A percentile compares a stretch with the other conserved stretches of the same genome.
Evolutionary conservation across 2,888 invertebrate genomes (phyloP).

Genomic region (Corbicula japonica): DNA sequence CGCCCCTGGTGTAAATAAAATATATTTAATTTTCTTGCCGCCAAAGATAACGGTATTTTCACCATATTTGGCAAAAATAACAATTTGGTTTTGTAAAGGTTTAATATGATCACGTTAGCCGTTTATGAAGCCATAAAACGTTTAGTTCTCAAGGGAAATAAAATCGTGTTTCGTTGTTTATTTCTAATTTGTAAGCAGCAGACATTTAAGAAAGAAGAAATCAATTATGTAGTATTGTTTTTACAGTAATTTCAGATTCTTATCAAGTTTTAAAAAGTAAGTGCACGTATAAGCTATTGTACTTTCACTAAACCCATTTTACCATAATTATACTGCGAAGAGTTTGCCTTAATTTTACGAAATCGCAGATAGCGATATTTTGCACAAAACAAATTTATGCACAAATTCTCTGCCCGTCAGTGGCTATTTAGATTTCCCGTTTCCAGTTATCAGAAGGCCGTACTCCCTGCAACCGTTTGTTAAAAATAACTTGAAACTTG

Average conservation of each 20-base stretch:
- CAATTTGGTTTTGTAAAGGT: conserved; percentile 62
- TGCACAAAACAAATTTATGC: too few species aligned
- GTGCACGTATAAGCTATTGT: too few species aligned
- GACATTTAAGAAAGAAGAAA: neutral
- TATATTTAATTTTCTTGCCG: conserved; percentile 67
- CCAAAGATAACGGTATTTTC: conserved; percentile 63
- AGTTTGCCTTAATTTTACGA: too few species aligned
- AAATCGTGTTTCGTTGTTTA: conserved; percentile 47
- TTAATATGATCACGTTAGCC: conserved; percentile 55
- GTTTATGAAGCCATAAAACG: conserved; percentile 62
- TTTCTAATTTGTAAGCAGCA: conserved; percentile 13
- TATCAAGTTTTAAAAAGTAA: neutral
- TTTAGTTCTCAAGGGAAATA: conserved; percentile 46
- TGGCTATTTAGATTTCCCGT: too few species aligned
- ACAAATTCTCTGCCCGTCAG: too few species aligned
- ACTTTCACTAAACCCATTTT: too few species aligned
- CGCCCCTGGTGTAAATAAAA: conserved; percentile 66
- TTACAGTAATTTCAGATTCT: neutral
- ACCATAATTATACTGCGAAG: too few species aligned
- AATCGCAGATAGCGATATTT: too few species aligned
- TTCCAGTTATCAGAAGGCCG: too few species aligned
- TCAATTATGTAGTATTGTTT: conserved; percentile 20
- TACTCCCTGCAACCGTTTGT: too few species aligned
- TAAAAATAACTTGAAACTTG: too few species aligned
- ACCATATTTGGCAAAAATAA: conserved; percentile 67